Evolutionary conservation across 2,797 vertebrate genomes (phyloP), one percentile per base, ranked within the genome.

Genomic region (Sebastes steindachneri): DNA sequence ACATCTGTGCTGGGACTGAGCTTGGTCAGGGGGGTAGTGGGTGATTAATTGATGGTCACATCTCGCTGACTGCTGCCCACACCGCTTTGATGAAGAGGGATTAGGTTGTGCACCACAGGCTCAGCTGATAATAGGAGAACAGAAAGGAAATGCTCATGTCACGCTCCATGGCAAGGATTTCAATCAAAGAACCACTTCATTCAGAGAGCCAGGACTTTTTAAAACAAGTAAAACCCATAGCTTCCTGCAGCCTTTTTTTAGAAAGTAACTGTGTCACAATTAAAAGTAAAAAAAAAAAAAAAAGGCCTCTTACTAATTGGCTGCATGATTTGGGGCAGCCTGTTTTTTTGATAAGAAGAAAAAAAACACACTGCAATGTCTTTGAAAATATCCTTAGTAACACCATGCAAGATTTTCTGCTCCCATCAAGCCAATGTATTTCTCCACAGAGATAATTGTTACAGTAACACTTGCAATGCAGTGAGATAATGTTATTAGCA

Each of bases 61-160:
- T 92, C 93, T 94, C 53, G 4, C 84, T 93, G 95, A 95, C 90
- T 93, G 93, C 94, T 96, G 95, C 93, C 94, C 93, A 94, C 93
- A 92, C 87, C 41, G 88, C 94, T 95, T 93, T 96, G 96, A 96
- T 96, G 96, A 97, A 96, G 96, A 96, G 95, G 93, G 95, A 97
- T 97, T 96, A 92, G 95, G 90, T 86, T 92, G 94, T 94, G 94
- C 95, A 93, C 93, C 92, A 91, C 53, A 62, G 89, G 92, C 94
- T 93, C 94, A 93, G 93, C 86, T 95, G 94, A 95, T 93, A 94
- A 94, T 93, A 89, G 90, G 89, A 91, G 93, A 94, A 91, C 86
- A 76, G 91, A 93, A 89, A 94, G 94, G 94, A 91, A 93, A 90
- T 89, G 90, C 93, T 92, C 29, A 14, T 86, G 92, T 92, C 91